Evolutionary conservation across 2,888 invertebrate genomes (phyloP).

Genomic region (Mythimna loreyi): DNA sequence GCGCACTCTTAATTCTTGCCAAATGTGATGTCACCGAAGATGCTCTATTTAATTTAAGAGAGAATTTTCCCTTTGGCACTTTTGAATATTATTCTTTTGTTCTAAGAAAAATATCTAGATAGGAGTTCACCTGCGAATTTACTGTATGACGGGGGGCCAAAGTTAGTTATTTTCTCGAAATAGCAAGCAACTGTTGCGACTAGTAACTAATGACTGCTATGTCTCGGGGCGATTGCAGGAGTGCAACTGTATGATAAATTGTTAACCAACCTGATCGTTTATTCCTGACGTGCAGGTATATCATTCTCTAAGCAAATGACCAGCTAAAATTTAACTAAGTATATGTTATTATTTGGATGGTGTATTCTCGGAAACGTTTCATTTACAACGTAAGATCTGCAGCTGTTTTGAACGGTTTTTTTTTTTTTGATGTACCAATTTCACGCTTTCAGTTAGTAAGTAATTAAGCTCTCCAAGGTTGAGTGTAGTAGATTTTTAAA

Average conservation of each 20-base stretch:
- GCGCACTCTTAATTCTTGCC: constrained; percentile 57
- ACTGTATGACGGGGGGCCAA: constrained; percentile 67
- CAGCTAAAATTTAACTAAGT: constrained; percentile 60
- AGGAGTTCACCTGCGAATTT: constrained; percentile 55
- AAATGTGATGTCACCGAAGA: constrained; percentile 56
- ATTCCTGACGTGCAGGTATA: constrained; percentile 74
- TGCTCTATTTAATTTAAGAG: constrained; percentile 53
- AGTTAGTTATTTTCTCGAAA: constrained; percentile 78
- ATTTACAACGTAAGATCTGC: constrained; percentile 40
- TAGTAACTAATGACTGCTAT: constrained; percentile 82
- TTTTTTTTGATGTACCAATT: constrained; percentile 55
- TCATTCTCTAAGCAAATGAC: constrained; percentile 64
- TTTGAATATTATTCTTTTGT: constrained; percentile 49
- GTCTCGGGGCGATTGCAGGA: constrained; percentile 76
- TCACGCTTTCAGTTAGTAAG: constrained; percentile 34
- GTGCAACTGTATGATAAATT: constrained; percentile 80
- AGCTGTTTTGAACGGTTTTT: constrained; percentile 46
- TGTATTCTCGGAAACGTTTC: constrained; percentile 60
- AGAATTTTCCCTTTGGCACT: constrained; percentile 70
- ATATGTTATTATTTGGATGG: constrained; percentile 62
- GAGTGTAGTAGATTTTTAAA: constrained; percentile 48
- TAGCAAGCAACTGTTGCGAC: constrained; percentile 83
- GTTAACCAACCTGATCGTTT: constrained; percentile 76
- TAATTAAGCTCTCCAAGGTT: constrained; percentile 56
- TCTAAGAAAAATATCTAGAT: constrained; percentile 52